phyloP scores from a whole-genome alignment of 2,797 vertebrate genomes.

The Acestrorhynchus altus region DNA sequence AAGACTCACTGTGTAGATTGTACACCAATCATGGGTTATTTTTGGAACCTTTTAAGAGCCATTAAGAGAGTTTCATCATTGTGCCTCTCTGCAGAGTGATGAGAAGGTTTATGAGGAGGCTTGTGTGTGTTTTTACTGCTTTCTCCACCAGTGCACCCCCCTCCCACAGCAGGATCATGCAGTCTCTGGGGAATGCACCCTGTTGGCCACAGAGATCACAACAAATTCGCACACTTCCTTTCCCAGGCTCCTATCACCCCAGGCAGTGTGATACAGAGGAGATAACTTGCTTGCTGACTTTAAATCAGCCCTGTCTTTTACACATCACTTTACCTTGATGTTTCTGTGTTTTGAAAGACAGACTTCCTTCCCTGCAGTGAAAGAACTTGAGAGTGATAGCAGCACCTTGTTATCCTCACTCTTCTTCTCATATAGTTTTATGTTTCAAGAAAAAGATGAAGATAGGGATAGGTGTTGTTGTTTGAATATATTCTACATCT shows the following conservation, averaged over 20 bases:
- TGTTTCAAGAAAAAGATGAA: neutral
- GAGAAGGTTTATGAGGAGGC: neutral
- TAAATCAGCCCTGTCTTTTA: slow-evolving; percentile 8
- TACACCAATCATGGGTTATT: no score
- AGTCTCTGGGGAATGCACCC: slow-evolving; percentile 48
- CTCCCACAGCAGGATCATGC: slow-evolving; percentile 48
- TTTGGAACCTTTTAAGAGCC: no score
- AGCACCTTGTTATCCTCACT: neutral
- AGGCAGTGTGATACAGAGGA: slow-evolving; percentile 43
- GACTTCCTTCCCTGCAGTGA: neutral
- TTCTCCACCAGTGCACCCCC: slow-evolving; percentile 38
- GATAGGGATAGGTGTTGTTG: neutral
- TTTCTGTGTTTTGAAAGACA: neutral
- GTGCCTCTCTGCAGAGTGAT: neutral
- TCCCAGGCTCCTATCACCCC: slow-evolving; percentile 58
- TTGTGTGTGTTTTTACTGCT: slow-evolving; percentile 49
- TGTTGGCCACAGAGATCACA: slow-evolving; percentile 57
- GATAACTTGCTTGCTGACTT: slow-evolving; percentile 36
- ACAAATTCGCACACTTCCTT: slow-evolving; percentile 59
- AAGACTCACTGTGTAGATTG: no score
- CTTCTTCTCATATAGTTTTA: neutral
- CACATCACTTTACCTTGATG: neutral
- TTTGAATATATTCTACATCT: neutral
- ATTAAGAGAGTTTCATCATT: neutral
- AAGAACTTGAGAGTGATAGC: neutral